Percentiles rank a stretch among this genome's conserved stretches.
Conservation (phyloP, 2,113 vertebrate species). For the Macrotis lagotis region DNA sequence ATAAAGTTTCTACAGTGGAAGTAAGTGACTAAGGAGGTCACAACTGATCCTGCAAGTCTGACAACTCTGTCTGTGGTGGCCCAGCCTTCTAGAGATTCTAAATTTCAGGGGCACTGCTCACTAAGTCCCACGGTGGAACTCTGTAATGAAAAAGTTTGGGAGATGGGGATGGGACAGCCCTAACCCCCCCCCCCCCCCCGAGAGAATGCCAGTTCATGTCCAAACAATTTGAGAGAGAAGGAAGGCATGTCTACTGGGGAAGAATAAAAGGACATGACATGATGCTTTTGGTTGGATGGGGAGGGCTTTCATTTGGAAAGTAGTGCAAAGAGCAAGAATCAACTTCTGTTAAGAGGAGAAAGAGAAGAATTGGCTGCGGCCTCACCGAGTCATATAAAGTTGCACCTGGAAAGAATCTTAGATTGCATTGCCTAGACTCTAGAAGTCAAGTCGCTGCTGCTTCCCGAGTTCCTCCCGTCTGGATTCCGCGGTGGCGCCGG, state of each 20-base stretch:
- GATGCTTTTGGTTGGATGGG: not conserved
- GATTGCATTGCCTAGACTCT: not conserved
- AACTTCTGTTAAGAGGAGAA: not conserved
- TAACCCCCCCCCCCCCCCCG: not conserved
- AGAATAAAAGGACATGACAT: not conserved
- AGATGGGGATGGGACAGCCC: not conserved
- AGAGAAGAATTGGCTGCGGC: not conserved
- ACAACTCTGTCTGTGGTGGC: slow-evolving; percentile 7
- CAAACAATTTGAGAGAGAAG: not conserved
- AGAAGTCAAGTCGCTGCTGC: not conserved
- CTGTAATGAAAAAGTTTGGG: not conserved
- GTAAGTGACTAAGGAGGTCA: slow-evolving; percentile 63
- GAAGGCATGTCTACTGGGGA: not conserved
- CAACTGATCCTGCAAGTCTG: slow-evolving; percentile 21
- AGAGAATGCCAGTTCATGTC: not conserved
- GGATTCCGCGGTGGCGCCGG: too few relatives aligned
- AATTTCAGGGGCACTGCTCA: not conserved
- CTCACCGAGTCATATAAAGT: not conserved
- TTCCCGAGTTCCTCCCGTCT: not conserved
- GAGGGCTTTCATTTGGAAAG: not conserved
- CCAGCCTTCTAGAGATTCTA: not conserved
- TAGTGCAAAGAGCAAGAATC: not conserved
- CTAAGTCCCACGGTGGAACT: not conserved
- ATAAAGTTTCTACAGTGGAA: slow-evolving; percentile 27
- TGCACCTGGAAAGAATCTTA: not conserved